phyloP scores from a whole-genome alignment of 2,888 invertebrate species.

The Agelastica alni region DNA sequence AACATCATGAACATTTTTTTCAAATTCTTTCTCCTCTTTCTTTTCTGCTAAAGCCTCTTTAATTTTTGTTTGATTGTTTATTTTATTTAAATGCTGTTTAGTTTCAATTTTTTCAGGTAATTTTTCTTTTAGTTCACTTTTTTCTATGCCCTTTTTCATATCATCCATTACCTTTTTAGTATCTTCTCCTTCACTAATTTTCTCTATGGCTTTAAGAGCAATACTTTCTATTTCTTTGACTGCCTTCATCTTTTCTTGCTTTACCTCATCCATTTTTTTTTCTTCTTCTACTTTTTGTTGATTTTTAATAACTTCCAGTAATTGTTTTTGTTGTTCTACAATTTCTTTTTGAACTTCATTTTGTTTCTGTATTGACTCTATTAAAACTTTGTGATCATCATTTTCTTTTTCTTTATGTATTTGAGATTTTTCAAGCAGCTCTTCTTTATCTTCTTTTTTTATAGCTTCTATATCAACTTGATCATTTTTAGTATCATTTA shows the following conservation, averaged over 20 bases:
- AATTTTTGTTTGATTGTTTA: not conserved
- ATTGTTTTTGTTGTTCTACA: conserved; percentile 66
- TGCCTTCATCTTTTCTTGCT: conserved; percentile 49
- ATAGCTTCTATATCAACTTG: conserved; percentile 58
- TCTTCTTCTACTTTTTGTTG: conserved; percentile 40
- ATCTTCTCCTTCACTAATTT: conserved; percentile 42
- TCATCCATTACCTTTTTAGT: conserved; percentile 35
- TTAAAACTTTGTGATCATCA: conserved; percentile 56
- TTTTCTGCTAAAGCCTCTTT: not conserved
- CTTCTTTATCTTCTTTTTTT: conserved; percentile 55
- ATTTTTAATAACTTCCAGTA: conserved; percentile 40
- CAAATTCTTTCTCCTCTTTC: conserved; percentile 6
- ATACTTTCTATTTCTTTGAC: conserved; percentile 52
- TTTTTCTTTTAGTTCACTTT: conserved; percentile 3
- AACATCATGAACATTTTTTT: conserved; percentile 9
- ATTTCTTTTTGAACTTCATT: conserved; percentile 70
- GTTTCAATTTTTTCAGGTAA: not conserved
- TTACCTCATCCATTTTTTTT: conserved; percentile 36
- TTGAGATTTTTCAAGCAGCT: conserved; percentile 53
- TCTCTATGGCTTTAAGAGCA: conserved; percentile 52
- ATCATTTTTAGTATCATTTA: conserved; percentile 46
- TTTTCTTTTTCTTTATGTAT: conserved; percentile 41
- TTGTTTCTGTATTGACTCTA: conserved; percentile 70
- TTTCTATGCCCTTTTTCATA: conserved; percentile 18
- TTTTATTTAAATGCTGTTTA: not conserved